These are phyloP conservation scores for Sebastes miniatus DNA, from an alignment of 2,797 vertebrate species.

Conservation along the genomic window DNA sequence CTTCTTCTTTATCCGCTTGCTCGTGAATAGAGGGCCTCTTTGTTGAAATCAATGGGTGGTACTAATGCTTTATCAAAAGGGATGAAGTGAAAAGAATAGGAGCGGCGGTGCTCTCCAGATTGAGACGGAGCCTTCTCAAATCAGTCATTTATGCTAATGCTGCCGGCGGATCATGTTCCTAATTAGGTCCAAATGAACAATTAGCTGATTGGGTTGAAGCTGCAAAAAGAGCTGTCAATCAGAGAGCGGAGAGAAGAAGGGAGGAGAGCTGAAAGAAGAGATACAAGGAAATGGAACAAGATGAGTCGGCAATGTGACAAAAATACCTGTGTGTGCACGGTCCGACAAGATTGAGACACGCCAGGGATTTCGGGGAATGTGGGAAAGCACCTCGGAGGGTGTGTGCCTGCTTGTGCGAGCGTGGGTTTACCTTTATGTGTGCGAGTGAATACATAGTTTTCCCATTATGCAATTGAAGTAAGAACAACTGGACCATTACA, in stretches of 20 bases:
- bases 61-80: conserved; percentile 47
- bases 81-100: conserved; percentile 37
- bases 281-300: neutral
- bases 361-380: neutral
- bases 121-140: conserved; percentile 49
- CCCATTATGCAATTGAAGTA: conserved; percentile 43
- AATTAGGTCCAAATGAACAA: conserved; percentile 72
- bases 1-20: conserved; percentile 40
- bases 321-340: conserved; percentile 7
- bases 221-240: conserved; percentile 62
- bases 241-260: neutral
- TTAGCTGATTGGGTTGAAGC: conserved; percentile 68
- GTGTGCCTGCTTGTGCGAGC: neutral
- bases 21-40: conserved; percentile 48
- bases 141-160: conserved; percentile 70
- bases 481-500: conserved; percentile 47
- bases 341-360: neutral
- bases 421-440: neutral
- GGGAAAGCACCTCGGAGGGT: neutral
- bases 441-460: conserved; percentile 6
- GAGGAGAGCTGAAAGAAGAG: neutral
- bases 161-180: conserved; percentile 51
- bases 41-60: conserved; percentile 57
- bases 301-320: neutral
- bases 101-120: conserved; percentile 28